phyloP scores from a whole-genome alignment of 2,797 vertebrate genomes.

The Hirundo rustica region DNA sequence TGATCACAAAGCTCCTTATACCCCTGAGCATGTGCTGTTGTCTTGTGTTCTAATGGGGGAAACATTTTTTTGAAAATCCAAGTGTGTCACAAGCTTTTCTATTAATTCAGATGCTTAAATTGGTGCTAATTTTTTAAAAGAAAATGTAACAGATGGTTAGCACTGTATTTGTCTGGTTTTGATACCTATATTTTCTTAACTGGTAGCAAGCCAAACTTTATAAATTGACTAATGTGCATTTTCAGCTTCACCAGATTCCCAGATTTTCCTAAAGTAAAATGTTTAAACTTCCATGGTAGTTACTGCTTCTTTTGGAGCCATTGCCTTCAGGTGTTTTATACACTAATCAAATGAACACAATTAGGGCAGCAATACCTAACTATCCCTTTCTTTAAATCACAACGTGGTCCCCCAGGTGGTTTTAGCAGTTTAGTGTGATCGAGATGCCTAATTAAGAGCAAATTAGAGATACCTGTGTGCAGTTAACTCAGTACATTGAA shows the following conservation, averaged over 20 bases:
- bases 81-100: constrained; percentile 53
- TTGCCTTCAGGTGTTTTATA: constrained; percentile 7
- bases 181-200: constrained; percentile 68
- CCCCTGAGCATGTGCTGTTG: neutral
- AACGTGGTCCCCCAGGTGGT: neutral
- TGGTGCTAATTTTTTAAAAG: constrained; percentile 70
- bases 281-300: neutral
- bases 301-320: constrained; percentile 6
- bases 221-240: constrained; percentile 31
- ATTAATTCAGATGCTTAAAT: constrained; percentile 61
- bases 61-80: constrained; percentile 12
- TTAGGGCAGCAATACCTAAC: neutral
- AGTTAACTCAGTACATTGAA: constrained; percentile 14
- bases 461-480: neutral
- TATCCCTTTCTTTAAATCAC: neutral
- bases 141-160: constrained; percentile 54
- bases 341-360: neutral
- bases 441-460: neutral
- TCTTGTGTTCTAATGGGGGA: neutral
- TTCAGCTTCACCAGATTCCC: constrained; percentile 38
- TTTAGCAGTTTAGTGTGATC: neutral
- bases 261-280: neutral
- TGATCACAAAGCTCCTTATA: neutral
- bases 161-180: constrained; percentile 59
- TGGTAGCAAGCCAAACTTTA: constrained; percentile 48